A percentile compares a stretch with the other conserved stretches of the same genome.
These are phyloP conservation scores for Neoarius graeffei DNA, from an alignment of 2,113 vertebrate species.

Conservation along the genomic window DNA sequence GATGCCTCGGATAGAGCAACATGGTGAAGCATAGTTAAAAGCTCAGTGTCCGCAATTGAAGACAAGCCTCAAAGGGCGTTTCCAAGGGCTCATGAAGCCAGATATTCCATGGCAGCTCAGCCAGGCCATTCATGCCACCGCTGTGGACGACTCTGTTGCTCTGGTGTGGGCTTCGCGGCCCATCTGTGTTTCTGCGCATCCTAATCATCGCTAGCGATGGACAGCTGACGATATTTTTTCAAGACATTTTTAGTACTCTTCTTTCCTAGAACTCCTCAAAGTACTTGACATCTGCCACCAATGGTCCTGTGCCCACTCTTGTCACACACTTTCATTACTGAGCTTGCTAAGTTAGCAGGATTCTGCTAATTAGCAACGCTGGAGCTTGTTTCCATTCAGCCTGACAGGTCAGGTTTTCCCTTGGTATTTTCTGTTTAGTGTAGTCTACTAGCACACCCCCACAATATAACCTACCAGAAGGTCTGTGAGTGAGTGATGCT, in stretches of 20 bases:
- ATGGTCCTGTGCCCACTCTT: background rate
- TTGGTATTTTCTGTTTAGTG: background rate
- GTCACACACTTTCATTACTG: background rate
- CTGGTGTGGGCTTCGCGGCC: too few relatives aligned
- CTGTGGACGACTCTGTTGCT: too few relatives aligned
- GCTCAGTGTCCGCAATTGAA: too few relatives aligned
- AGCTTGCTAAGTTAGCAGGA: background rate
- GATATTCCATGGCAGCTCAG: too few relatives aligned
- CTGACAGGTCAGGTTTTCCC: background rate
- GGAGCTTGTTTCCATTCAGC: background rate
- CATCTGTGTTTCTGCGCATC: too few relatives aligned
- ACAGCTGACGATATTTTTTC: background rate
- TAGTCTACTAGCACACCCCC: background rate
- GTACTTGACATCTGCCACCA: background rate
- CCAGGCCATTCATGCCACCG: too few relatives aligned
- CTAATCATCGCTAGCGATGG: too few relatives aligned
- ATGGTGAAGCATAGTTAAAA: too few relatives aligned
- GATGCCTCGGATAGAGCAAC: too few relatives aligned
- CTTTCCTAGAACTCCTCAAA: background rate
- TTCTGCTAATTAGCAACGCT: background rate
- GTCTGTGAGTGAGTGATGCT: background rate
- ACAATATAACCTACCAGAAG: background rate
- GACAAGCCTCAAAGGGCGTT: too few relatives aligned
- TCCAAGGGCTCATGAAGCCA: too few relatives aligned
- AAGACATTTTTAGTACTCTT: background rate